These are phyloP conservation scores for Sycophaga agraensis DNA, from an alignment of 1,140 invertebrate genomes.

Conservation along the genomic window DNA sequence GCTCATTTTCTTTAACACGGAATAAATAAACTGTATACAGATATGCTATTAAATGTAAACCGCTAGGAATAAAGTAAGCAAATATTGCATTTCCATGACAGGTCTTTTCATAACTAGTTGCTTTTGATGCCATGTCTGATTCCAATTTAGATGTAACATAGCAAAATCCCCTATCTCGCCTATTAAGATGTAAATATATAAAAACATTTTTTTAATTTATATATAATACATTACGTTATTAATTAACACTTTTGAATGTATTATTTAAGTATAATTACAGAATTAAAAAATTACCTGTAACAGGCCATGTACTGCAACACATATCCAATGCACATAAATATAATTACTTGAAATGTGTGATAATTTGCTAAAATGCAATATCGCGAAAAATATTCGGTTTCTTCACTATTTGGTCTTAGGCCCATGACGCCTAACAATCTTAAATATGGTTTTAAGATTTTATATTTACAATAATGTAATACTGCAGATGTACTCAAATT, in stretches of 20 bases:
- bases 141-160: conserved; percentile 60
- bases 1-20: conserved; percentile 81
- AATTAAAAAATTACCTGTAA: conserved; percentile 52
- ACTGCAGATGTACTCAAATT: conserved; percentile 71
- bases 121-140: conserved; percentile 38
- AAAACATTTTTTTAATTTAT: background rate
- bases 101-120: conserved; percentile 59
- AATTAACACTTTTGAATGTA: background rate
- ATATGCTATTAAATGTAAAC: conserved; percentile 75
- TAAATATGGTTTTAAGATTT: conserved; percentile 75
- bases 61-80: conserved; percentile 76
- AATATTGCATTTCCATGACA: conserved; percentile 72
- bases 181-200: conserved; percentile 38
- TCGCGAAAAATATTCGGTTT: conserved; percentile 60
- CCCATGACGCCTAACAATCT: conserved; percentile 72
- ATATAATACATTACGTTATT: background rate
- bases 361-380: conserved; percentile 65
- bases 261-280: conserved; percentile 1
- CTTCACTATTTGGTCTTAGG: conserved; percentile 67
- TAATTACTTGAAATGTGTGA: conserved; percentile 68
- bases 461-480: conserved; percentile 75
- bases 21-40: conserved; percentile 77
- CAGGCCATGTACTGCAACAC: conserved; percentile 75
- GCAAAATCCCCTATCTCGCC: conserved; percentile 73
- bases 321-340: conserved; percentile 70